Percentiles rank a stretch among this genome's conserved stretches.
Evolutionary conservation across 2,797 vertebrate genomes (phyloP).

Genomic region (Ataeniobius toweri): DNA sequence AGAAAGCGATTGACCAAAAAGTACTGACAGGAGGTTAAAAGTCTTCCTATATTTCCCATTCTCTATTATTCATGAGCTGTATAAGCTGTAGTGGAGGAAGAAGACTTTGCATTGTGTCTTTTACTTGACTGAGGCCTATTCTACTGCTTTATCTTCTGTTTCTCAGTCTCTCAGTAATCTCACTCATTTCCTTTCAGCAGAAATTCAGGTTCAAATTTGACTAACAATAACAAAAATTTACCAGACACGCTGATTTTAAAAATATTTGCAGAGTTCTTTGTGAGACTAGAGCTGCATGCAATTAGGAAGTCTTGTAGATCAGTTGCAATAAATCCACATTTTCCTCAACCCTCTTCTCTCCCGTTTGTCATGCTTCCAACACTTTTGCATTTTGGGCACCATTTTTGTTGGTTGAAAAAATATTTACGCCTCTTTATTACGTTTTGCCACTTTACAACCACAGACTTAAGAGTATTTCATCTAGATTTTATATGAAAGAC

Average conservation of each 20-base stretch:
- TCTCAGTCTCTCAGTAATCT: too few species aligned
- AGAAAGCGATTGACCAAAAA: conserved; percentile 8
- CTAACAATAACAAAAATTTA: neutral
- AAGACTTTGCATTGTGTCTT: conserved; percentile 23
- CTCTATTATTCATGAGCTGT: conserved; percentile 66
- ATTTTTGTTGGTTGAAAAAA: neutral
- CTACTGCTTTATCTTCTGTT: neutral
- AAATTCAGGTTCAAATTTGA: neutral
- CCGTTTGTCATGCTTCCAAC: neutral
- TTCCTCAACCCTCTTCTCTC: neutral
- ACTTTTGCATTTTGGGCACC: neutral
- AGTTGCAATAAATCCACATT: neutral
- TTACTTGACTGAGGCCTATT: neutral
- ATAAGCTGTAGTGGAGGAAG: conserved; percentile 42
- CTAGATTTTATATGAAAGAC: neutral
- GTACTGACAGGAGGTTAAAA: conserved; percentile 31
- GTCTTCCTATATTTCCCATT: conserved; percentile 29
- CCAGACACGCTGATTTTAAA: neutral
- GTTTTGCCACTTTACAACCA: neutral
- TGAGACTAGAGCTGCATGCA: neutral
- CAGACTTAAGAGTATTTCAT: neutral
- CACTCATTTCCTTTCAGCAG: neutral
- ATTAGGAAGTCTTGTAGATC: neutral
- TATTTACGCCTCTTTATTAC: neutral
- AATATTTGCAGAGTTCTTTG: too few species aligned